Evolutionary conservation across 2,113 vertebrate genomes (phyloP).

Genomic region (Rhipidura dahli): DNA sequence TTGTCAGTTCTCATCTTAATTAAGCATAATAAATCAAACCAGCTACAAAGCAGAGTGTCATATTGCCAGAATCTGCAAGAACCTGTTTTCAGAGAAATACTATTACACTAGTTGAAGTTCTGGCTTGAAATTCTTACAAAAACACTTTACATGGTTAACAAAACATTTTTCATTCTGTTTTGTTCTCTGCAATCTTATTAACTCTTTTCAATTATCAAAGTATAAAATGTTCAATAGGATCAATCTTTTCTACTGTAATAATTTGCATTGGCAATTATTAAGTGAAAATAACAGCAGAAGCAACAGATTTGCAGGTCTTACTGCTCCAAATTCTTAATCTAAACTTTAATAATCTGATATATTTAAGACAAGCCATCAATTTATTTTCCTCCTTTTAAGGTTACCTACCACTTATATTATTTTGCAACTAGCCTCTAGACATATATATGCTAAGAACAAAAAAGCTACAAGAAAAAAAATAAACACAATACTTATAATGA

Average conservation of each 20-base stretch:
- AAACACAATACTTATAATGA: conserved; percentile 76
- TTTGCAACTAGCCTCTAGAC: background rate
- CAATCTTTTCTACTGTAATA: background rate
- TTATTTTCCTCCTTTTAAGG: background rate
- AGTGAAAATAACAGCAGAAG: background rate
- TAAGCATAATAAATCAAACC: background rate
- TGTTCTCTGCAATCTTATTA: background rate
- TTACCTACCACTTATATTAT: background rate
- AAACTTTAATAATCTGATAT: background rate
- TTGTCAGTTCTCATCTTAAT: background rate
- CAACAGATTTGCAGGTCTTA: background rate
- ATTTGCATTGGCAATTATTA: background rate
- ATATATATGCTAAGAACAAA: conserved; percentile 35
- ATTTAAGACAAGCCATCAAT: conserved; percentile 23
- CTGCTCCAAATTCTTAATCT: conserved; percentile 3
- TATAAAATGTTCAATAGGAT: background rate
- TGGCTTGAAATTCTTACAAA: background rate
- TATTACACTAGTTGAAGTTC: background rate
- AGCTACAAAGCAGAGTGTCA: background rate
- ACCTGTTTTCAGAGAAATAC: background rate
- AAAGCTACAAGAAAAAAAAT: conserved; percentile 65
- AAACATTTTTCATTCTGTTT: background rate
- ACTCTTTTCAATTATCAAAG: background rate
- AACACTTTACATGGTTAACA: background rate
- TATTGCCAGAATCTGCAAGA: background rate